Evolutionary conservation across 2,888 invertebrate genomes (phyloP).

Genomic region (Orchesellides sinensis): DNA sequence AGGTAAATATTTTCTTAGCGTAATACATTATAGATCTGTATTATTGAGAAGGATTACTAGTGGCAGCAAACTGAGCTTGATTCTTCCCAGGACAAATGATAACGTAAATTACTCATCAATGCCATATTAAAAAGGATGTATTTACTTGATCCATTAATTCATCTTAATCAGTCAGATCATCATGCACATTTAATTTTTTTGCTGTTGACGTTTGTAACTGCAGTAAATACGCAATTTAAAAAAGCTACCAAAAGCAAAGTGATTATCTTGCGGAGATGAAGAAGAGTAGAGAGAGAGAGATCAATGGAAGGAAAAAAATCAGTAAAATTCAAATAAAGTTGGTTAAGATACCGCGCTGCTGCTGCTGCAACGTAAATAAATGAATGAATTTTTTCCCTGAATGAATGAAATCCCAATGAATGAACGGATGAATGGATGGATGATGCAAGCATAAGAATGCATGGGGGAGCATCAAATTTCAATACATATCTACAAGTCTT

Average conservation of each 20-base stretch:
- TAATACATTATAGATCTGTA: background rate
- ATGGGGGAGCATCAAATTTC: constrained; percentile 20
- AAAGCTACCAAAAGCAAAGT: too few relatives aligned
- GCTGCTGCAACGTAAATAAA: constrained; percentile 11
- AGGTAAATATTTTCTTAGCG: background rate
- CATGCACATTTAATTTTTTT: too few relatives aligned
- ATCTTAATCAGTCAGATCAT: too few relatives aligned
- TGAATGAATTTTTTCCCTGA: constrained; percentile 40
- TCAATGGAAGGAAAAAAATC: too few relatives aligned
- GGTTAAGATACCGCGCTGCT: background rate
- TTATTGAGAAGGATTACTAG: constrained; percentile 39
- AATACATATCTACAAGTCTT: background rate
- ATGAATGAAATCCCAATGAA: constrained; percentile 41
- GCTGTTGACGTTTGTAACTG: too few relatives aligned
- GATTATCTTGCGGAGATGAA: too few relatives aligned
- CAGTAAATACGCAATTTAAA: too few relatives aligned
- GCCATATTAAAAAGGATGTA: too few relatives aligned
- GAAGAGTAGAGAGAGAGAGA: too few relatives aligned
- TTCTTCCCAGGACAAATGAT: constrained; percentile 84
- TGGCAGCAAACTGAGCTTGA: constrained; percentile 51
- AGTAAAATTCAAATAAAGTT: background rate
- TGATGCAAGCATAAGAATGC: constrained; percentile 16
- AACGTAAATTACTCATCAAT: too few relatives aligned
- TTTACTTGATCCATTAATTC: too few relatives aligned
- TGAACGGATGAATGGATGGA: constrained; percentile 38